Percentiles rank a stretch among this genome's conserved stretches.
Evolutionary conservation across 1,140 invertebrate species (phyloP).

Genomic region (Notospermus geniculatus): DNA sequence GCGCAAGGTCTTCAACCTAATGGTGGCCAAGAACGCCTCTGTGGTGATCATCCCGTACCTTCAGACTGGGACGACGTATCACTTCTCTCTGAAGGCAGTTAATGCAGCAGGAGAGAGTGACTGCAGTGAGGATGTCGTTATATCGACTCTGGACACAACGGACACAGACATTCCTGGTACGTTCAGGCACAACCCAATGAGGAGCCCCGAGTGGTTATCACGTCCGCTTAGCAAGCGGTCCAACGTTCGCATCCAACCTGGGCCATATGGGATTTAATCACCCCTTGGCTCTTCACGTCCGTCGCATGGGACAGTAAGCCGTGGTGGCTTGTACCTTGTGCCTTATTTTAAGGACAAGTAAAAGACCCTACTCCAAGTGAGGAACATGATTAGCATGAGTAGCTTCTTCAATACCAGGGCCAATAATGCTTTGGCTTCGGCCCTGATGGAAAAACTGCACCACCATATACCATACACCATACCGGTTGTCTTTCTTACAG

Average conservation of each 20-base stretch:
- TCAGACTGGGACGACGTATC: constrained; percentile 37
- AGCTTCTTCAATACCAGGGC: neutral
- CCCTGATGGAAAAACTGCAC: neutral
- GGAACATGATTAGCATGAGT: neutral
- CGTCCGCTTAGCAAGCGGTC: neutral
- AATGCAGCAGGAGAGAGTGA: constrained; percentile 41
- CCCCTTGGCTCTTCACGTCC: no score
- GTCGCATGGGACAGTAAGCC: no score
- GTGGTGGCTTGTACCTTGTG: no score
- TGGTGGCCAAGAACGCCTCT: constrained; percentile 19
- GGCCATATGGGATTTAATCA: no score
- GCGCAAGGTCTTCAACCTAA: constrained; percentile 23
- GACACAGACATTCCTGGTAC: constrained; percentile 43
- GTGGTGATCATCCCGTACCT: constrained; percentile 38
- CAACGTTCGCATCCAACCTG: neutral
- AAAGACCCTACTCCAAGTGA: no score
- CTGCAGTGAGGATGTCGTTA: constrained; percentile 42
- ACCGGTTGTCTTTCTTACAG: constrained; percentile 28
- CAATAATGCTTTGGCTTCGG: no score
- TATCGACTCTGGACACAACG: constrained; percentile 32
- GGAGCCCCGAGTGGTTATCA: neutral
- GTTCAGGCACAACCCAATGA: neutral
- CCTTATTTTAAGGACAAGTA: neutral
- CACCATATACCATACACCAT: neutral
- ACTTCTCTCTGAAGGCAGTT: constrained; percentile 38